Evolutionary conservation across 2,797 vertebrate species (phyloP).

Genomic region (Alosa sapidissima): DNA sequence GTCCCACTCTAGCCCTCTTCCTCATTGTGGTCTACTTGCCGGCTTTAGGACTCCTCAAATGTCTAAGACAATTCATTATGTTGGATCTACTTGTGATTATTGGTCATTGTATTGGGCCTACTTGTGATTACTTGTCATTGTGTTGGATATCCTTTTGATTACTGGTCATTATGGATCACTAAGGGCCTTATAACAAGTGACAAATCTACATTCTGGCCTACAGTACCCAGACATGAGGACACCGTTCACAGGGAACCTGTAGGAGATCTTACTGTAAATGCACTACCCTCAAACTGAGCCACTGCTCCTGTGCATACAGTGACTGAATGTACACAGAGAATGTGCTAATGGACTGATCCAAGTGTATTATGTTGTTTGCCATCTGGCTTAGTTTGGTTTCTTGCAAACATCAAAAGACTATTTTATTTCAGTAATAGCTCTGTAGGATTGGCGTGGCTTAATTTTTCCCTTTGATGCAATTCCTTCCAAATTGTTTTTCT

Average conservation of each 20-base stretch:
- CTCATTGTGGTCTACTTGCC: too few species aligned
- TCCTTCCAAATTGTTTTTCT: constrained; percentile 23
- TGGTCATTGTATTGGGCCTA: too few species aligned
- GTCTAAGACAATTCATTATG: too few species aligned
- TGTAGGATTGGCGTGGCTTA: constrained; percentile 11
- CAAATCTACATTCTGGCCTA: background rate
- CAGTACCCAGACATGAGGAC: background rate
- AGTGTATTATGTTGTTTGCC: constrained; percentile 14
- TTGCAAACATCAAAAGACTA: constrained; percentile 7
- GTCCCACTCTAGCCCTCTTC: too few species aligned
- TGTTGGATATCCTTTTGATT: too few species aligned
- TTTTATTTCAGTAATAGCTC: constrained; percentile 25
- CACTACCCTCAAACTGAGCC: background rate
- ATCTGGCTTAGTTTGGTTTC: constrained; percentile 7
- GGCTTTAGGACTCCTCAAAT: too few species aligned
- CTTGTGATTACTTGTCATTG: too few species aligned
- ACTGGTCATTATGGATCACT: background rate
- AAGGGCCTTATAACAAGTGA: background rate
- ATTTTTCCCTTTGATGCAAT: constrained; percentile 22
- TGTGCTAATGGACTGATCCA: background rate
- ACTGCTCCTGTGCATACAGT: background rate
- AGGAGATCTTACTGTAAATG: background rate
- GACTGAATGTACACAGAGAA: background rate
- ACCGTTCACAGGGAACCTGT: background rate
- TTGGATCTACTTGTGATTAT: too few species aligned